A percentile compares a stretch with the other conserved stretches of the same genome.
phyloP scores from a whole-genome alignment of 2,888 invertebrate species.

The Lasius platythorax region DNA sequence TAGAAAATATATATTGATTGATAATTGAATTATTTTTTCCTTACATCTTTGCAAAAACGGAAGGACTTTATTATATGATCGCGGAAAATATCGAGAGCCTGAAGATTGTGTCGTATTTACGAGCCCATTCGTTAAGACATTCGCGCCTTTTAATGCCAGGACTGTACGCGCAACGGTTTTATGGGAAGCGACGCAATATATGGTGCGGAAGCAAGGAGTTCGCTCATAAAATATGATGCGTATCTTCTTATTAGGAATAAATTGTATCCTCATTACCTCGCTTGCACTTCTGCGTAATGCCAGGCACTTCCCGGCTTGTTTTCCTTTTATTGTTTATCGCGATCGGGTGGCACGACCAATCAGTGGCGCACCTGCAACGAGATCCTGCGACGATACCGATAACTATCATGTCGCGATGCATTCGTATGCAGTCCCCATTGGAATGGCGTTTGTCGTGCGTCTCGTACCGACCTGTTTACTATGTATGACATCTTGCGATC shows the following conservation, averaged over 20 bases:
- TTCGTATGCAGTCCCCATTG: background rate
- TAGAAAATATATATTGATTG: too few relatives aligned
- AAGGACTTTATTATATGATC: background rate
- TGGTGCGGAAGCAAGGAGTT: constrained; percentile 74
- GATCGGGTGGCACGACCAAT: constrained; percentile 58
- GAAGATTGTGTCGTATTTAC: constrained; percentile 61
- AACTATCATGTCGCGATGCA: constrained; percentile 7
- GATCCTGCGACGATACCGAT: constrained; percentile 40
- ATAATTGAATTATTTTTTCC: background rate
- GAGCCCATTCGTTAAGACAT: constrained; percentile 68
- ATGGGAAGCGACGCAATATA: constrained; percentile 74
- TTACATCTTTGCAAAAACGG: background rate
- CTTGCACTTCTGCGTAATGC: constrained; percentile 47
- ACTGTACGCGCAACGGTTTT: constrained; percentile 67
- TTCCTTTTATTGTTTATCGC: constrained; percentile 58
- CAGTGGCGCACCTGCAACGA: constrained; percentile 51
- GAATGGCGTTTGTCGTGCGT: constrained; percentile 32
- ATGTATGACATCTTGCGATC: constrained; percentile 6
- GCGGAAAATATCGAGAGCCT: constrained; percentile 25
- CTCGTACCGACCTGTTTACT: constrained; percentile 25
- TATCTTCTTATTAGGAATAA: constrained; percentile 84
- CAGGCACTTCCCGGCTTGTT: constrained; percentile 34
- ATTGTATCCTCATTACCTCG: constrained; percentile 82
- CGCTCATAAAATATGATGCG: constrained; percentile 83
- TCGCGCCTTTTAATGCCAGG: constrained; percentile 72